These are phyloP conservation scores for Schmidtea mediterranea DNA, from an alignment of 1,140 invertebrate genomes.

Conservation along the genomic window DNA sequence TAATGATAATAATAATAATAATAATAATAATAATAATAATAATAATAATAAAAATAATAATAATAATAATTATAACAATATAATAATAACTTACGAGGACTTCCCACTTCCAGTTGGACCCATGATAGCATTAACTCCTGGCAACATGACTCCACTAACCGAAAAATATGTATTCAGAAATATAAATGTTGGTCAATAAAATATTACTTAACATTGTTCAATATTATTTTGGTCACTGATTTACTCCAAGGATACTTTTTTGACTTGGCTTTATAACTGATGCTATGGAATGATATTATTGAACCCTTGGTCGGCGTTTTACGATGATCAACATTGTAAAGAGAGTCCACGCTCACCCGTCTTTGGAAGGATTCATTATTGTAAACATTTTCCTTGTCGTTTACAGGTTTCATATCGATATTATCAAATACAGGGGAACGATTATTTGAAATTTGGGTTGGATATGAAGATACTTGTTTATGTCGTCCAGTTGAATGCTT, in stretches of 20 bases:
- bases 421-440: too few species aligned
- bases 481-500: too few species aligned
- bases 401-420: too few species aligned
- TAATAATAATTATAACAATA: too few species aligned
- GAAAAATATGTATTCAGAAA: background rate
- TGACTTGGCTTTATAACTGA: slow-evolving; percentile 12
- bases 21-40: too few species aligned
- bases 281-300: slow-evolving; percentile 11
- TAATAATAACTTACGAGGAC: background rate
- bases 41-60: too few species aligned
- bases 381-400: too few species aligned
- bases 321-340: background rate
- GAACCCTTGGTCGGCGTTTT: slow-evolving; percentile 7
- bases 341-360: too few species aligned
- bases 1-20: too few species aligned
- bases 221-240: slow-evolving; percentile 11
- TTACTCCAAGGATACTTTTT: slow-evolving; percentile 11
- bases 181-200: background rate
- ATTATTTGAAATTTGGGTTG: too few species aligned
- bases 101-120: slow-evolving; percentile 7
- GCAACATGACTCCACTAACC: slow-evolving; percentile 1
- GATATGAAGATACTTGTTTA: too few species aligned
- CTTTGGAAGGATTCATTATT: too few species aligned
- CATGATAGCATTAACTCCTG: slow-evolving; percentile 6
- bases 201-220: slow-evolving; percentile 13